Evolutionary conservation across 2,888 invertebrate species (phyloP).

Genomic region (Watsonalla cultraria): DNA sequence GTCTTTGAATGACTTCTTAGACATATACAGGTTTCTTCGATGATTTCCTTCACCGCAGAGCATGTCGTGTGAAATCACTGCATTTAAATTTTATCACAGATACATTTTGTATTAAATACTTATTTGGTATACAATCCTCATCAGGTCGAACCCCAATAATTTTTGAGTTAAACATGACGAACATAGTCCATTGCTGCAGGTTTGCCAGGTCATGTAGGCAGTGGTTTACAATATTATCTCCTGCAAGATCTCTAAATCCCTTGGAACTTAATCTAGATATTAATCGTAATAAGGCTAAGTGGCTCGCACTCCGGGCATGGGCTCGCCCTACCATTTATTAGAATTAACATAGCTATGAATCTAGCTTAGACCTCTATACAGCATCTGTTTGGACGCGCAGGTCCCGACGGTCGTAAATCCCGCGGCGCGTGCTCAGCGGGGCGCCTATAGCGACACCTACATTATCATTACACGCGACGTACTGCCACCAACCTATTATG

Average conservation of each 20-base stretch:
- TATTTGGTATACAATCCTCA: too few relatives aligned
- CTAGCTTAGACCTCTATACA: not conserved
- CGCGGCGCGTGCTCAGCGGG: constrained; percentile 5
- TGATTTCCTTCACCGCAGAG: too few relatives aligned
- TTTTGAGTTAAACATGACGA: too few relatives aligned
- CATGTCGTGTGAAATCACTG: too few relatives aligned
- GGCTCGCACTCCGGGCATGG: not conserved
- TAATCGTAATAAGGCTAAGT: not conserved
- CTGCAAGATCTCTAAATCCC: not conserved
- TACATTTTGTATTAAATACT: too few relatives aligned
- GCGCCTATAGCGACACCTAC: constrained; percentile 1
- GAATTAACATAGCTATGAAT: not conserved
- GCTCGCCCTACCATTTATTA: not conserved
- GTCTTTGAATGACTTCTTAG: too few relatives aligned
- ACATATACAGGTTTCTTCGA: too few relatives aligned
- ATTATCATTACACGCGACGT: not conserved
- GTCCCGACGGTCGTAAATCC: constrained; percentile 5
- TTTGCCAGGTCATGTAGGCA: too few relatives aligned
- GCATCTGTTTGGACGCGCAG: not conserved
- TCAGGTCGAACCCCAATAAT: too few relatives aligned
- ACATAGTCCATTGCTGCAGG: too few relatives aligned
- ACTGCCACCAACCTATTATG: not conserved
- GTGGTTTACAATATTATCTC: too few relatives aligned
- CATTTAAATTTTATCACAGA: too few relatives aligned
- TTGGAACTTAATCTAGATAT: not conserved